These are phyloP conservation scores for Archegozetes longisetosus DNA, from an alignment of 1,140 invertebrate species.

Conservation along the genomic window DNA sequence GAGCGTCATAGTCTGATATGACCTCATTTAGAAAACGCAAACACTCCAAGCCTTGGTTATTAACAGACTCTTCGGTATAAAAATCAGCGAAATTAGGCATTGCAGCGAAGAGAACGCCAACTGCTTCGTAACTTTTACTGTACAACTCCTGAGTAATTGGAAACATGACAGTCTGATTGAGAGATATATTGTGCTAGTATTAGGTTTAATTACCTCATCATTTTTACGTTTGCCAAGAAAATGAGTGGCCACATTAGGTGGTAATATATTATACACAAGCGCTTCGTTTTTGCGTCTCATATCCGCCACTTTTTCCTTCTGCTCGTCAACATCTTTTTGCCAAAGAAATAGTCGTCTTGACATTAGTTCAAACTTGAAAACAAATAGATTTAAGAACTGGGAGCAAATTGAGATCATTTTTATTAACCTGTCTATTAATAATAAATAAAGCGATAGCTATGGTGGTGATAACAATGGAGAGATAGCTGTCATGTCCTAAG, in stretches of 20 bases:
- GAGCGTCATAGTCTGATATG: constrained; percentile 89
- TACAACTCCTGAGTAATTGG: constrained; percentile 57
- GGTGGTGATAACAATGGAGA: constrained; percentile 11
- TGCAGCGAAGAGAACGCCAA: constrained; percentile 79
- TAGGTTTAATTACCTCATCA: constrained; percentile 22
- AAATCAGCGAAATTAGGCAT: constrained; percentile 93
- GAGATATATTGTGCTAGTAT: background rate
- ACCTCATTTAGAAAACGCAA: constrained; percentile 92
- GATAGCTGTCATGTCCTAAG: background rate
- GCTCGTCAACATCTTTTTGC: constrained; percentile 51
- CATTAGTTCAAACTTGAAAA: constrained; percentile 59
- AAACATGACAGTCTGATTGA: background rate
- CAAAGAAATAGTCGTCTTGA: constrained; percentile 57
- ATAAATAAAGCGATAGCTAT: constrained; percentile 39
- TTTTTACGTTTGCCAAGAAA: constrained; percentile 51
- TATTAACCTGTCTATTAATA: constrained; percentile 26
- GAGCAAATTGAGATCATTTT: background rate
- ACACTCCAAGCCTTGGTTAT: constrained; percentile 90
- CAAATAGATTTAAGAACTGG: too few relatives aligned
- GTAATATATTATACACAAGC: constrained; percentile 49
- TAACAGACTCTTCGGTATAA: constrained; percentile 84
- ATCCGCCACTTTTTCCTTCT: constrained; percentile 65
- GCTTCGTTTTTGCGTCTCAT: constrained; percentile 74
- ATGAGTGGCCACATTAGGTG: constrained; percentile 74
- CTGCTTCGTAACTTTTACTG: constrained; percentile 78